Conservation (phyloP, 2,797 vertebrate species). For the Sebastes diploproa region DNA sequence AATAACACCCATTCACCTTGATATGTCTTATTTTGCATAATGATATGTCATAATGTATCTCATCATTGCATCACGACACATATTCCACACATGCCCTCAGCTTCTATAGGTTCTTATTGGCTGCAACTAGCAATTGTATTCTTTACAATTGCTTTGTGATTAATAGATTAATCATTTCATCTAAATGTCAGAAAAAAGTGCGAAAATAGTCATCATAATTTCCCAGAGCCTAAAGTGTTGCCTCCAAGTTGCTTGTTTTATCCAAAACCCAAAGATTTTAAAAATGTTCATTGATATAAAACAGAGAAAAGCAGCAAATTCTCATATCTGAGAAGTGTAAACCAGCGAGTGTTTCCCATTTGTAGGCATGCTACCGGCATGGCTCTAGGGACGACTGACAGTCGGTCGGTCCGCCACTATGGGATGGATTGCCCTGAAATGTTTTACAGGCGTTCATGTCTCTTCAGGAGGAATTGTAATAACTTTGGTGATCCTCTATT, state of each 20-base stretch:
- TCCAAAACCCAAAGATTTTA: not conserved
- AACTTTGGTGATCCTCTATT: not conserved
- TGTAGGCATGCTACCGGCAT: not conserved
- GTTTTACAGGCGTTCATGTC: not conserved
- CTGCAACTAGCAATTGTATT: not conserved
- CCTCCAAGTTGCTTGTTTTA: not conserved
- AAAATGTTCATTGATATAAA: not conserved
- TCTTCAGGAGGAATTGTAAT: not conserved
- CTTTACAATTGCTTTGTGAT: not conserved
- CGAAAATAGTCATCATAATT: not conserved
- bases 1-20: conserved; percentile 33
- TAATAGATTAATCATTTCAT: not conserved
- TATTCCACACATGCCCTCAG: not conserved
- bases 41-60: conserved; percentile 9
- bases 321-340: not conserved
- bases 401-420: not conserved
- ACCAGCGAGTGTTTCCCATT: not conserved
- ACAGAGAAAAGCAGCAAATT: not conserved
- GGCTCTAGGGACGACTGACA: not conserved
- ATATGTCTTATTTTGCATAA: conserved; percentile 17
- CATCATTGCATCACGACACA: conserved; percentile 19
- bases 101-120: not conserved
- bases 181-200: not conserved
- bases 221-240: not conserved
- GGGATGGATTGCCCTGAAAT: not conserved